Base-by-base conservation (phyloP, 2,888 invertebrate species). In the Cephus pygmeus region DNA sequence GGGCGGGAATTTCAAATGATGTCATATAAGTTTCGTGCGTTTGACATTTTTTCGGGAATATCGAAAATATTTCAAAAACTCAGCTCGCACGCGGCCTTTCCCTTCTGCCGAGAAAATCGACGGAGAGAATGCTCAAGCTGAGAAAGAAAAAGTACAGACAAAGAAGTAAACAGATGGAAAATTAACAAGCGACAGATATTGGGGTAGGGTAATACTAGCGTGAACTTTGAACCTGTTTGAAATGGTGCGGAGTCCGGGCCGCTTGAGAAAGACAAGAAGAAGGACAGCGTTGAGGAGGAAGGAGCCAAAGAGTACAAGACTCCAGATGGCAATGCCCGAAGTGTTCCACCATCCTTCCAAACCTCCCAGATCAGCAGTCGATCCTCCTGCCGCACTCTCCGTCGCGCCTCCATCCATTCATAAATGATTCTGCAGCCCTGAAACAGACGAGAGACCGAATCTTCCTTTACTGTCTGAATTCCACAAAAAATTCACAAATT, bases 221-320 rank as follows among this genome's bases (percentile, higher is more conserved):
- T 56, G 6, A 56, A 56, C 6, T 71, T 71, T 93, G 92, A 92
- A 96, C 96, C 95, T 94, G 93, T 96, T 96, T 79, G 96, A 96
- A 86, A 96, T 94, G 83, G 96, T 96, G 87, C 96, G 93, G 75
- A 96, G 92, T 75, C 95, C 94, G 76, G 96, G 95, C 84, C 95
- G 93, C 86, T 95, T 93, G 90, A 95, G 94, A 92, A 96, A 96
- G 75, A 96, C 95, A 84, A 96, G 92, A 84, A 96, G 93, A 78
- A 96, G 94, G 84, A 95, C 93, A 75, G 94, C 93, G 90, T 96
- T 96, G 87, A 95, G 95, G 80, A 95, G 93, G 77, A 96, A 93
- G 78, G 96, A 95, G 84, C 95, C 93, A 88, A 94, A 92, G 89
- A 94, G 93, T 85, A 94, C 87, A 75, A 91, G 82, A 79, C 88